Conservation (phyloP, 2,113 vertebrate species). For the Hucho hucho region DNA sequence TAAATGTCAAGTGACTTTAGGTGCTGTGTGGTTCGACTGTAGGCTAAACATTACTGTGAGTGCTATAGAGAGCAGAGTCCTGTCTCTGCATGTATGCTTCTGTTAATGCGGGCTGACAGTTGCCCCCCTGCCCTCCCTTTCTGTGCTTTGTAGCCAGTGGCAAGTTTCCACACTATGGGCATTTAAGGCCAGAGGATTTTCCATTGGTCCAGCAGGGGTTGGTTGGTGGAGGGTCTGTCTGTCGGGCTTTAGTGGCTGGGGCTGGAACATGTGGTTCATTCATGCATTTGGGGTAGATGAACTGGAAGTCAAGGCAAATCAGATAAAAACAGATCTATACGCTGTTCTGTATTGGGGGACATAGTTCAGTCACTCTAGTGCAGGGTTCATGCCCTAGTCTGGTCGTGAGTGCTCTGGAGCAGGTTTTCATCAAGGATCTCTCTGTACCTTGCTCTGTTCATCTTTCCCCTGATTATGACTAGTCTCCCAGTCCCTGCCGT, state of each 20-base stretch:
- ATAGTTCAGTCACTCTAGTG: background rate
- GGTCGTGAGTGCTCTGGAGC: too few species aligned
- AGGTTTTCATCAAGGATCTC: too few species aligned
- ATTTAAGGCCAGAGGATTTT: constrained; percentile 53
- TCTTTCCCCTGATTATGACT: too few species aligned
- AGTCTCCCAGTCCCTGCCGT: too few species aligned
- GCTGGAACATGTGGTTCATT: constrained; percentile 24
- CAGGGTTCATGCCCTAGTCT: too few species aligned
- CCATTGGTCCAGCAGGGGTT: constrained; percentile 36
- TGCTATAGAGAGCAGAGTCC: too few species aligned
- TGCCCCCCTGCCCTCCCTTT: too few species aligned
- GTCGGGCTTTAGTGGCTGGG: background rate
- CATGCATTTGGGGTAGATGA: background rate
- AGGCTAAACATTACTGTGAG: too few species aligned
- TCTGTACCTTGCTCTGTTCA: too few species aligned
- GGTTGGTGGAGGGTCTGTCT: background rate
- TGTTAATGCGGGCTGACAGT: too few species aligned
- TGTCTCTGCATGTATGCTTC: too few species aligned
- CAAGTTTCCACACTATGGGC: constrained; percentile 50
- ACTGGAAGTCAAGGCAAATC: background rate
- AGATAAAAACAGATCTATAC: background rate
- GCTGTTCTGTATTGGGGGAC: constrained; percentile 3
- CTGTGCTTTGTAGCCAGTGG: background rate
- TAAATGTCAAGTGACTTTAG: background rate
- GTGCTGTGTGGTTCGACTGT: background rate